A percentile compares a stretch with the other conserved stretches of the same genome.
phyloP scores from a whole-genome alignment of 2,113 vertebrate genomes.

The Tragelaphus strepsiceros region DNA sequence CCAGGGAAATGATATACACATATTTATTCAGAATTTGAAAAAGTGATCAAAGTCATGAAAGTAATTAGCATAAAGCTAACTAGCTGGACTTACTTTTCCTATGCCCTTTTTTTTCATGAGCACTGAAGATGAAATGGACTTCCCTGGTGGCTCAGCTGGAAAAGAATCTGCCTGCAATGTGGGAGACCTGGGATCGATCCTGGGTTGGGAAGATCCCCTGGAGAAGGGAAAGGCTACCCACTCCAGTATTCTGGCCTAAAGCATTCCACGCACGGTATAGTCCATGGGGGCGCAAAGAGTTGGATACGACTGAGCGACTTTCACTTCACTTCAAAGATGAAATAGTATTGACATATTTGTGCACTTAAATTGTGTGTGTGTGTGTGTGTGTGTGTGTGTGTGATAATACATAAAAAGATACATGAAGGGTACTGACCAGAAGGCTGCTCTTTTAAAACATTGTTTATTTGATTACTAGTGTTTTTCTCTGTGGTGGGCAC shows the following conservation, averaged over 20 bases:
- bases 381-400: neutral
- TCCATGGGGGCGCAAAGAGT: fast-evolving
- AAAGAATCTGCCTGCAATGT: fast-evolving
- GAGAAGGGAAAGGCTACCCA: neutral
- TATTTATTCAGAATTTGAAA: neutral
- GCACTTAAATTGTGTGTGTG: neutral
- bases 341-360: neutral
- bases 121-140: neutral
- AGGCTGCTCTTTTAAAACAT: neutral
- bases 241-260: neutral
- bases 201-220: neutral
- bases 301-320: neutral
- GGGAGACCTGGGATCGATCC: fast-evolving
- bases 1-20: neutral
- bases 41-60: neutral
- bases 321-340: neutral
- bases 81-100: neutral
- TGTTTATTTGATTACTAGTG: neutral
- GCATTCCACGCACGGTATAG: neutral
- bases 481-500: neutral
- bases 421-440: neutral
- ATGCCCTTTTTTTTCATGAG: neutral
- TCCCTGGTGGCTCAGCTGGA: neutral
- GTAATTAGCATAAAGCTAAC: neutral
- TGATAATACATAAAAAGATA: neutral